Evolutionary conservation across 2,888 invertebrate species (phyloP).

Genomic region (Clusia tigrina): DNA sequence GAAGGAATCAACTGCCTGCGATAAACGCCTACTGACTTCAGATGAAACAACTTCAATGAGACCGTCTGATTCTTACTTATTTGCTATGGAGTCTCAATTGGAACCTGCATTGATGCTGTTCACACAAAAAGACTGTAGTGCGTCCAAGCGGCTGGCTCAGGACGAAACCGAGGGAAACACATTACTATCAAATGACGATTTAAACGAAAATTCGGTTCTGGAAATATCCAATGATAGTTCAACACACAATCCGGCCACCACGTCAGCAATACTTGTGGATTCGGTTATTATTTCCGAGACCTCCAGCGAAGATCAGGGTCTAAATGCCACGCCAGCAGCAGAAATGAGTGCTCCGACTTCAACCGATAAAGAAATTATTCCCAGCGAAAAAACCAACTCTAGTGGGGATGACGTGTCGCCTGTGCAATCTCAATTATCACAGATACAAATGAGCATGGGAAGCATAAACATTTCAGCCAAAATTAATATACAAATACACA

Average conservation of each 20-base stretch:
- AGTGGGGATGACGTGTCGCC: conserved; percentile 22
- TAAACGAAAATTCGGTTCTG: conserved; percentile 17
- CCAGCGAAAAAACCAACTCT: conserved; percentile 16
- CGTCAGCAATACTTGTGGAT: conserved; percentile 41
- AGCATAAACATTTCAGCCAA: conserved; percentile 62
- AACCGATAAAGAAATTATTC: neutral
- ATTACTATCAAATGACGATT: conserved; percentile 9
- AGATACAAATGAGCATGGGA: conserved; percentile 48
- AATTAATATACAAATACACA: conserved; percentile 61
- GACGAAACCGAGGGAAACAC: conserved; percentile 42
- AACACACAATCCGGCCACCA: neutral
- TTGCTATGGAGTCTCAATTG: neutral
- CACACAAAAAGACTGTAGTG: conserved; percentile 13
- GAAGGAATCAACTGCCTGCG: conserved; percentile 16
- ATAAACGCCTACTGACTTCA: neutral
- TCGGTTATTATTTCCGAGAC: conserved; percentile 58
- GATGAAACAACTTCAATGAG: conserved; percentile 28
- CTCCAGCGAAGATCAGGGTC: conserved; percentile 43
- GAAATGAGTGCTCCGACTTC: neutral
- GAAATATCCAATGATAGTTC: conserved; percentile 19
- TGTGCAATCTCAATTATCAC: conserved; percentile 22
- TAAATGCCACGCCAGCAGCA: neutral
- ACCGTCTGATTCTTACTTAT: neutral
- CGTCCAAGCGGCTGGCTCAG: conserved; percentile 28
- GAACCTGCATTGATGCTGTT: too few species aligned